These are phyloP conservation scores for Xanthia icteritia DNA, from an alignment of 2,888 invertebrate genomes.

Conservation along the genomic window DNA sequence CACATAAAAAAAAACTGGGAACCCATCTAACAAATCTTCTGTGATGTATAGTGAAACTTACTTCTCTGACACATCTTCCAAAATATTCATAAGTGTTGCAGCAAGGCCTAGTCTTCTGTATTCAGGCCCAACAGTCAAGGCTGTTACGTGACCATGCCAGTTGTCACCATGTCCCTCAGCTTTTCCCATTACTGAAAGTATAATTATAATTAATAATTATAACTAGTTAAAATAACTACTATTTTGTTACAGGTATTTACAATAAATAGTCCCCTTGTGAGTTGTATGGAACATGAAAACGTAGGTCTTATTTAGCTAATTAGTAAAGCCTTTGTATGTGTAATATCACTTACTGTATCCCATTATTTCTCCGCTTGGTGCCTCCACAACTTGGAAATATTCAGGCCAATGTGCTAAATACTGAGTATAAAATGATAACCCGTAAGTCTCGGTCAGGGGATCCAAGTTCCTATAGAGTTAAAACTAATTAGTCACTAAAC, in stretches of 20 bases:
- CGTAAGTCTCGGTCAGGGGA: conserved; percentile 99
- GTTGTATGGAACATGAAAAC: not conserved
- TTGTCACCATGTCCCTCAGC: conserved; percentile 98
- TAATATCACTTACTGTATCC: conserved; percentile 95
- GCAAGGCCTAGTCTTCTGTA: conserved; percentile 98
- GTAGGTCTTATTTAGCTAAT: not conserved
- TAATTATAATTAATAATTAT: not conserved
- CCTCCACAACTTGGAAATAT: conserved; percentile 99
- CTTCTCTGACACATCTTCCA: conserved; percentile 99
- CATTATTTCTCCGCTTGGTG: conserved; percentile 99
- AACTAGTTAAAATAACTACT: not conserved
- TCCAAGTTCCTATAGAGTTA: conserved; percentile 96
- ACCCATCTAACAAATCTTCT: not conserved
- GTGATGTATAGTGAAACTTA: conserved; percentile 73
- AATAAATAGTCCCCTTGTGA: not conserved
- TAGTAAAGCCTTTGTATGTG: not conserved
- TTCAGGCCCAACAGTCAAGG: conserved; percentile 98
- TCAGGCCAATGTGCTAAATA: conserved; percentile 99
- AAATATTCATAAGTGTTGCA: conserved; percentile 97
- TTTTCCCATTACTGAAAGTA: conserved; percentile 98
- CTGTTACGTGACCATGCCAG: conserved; percentile 99
- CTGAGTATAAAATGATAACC: conserved; percentile 98
- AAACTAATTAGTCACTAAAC: not conserved
- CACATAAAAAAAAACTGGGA: not conserved
- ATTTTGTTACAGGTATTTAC: not conserved